A percentile compares a stretch with the other conserved stretches of the same genome.
phyloP scores from a whole-genome alignment of 92 coral and sea anemone species.

The Porites lobata region DNA sequence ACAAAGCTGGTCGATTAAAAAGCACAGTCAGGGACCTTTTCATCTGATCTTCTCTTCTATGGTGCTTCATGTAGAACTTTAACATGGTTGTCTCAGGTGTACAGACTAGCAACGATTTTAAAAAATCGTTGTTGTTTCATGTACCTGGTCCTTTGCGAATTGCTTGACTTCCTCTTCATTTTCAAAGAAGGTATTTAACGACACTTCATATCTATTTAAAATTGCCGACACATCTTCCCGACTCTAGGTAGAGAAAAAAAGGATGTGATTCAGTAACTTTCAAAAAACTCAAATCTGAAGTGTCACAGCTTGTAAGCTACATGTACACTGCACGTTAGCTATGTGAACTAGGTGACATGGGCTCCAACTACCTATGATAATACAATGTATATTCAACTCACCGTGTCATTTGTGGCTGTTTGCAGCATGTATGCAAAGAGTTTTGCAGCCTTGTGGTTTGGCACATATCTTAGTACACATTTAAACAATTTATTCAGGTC shows the following conservation, averaged over 20 bases:
- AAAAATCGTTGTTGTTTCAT: too few relatives aligned
- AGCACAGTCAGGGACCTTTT: too few relatives aligned
- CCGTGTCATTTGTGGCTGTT: conserved; percentile 57
- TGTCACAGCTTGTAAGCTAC: too few relatives aligned
- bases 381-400: conserved; percentile 31
- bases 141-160: conserved; percentile 75
- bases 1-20: too few relatives aligned
- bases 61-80: too few relatives aligned
- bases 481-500: conserved; percentile 28
- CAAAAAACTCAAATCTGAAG: too few relatives aligned
- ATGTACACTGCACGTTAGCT: too few relatives aligned
- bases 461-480: conserved; percentile 40
- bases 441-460: conserved; percentile 72
- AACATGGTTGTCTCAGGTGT: too few relatives aligned
- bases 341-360: too few relatives aligned
- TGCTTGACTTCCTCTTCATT: conserved; percentile 71
- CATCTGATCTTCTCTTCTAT: too few relatives aligned
- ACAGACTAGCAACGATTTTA: too few relatives aligned
- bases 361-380: not conserved
- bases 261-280: not conserved
- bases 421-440: conserved; percentile 79
- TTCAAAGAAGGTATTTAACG: conserved; percentile 73
- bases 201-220: conserved; percentile 74
- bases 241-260: conserved; percentile 51
- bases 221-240: conserved; percentile 56